phyloP scores from a whole-genome alignment of 1,140 invertebrate species.

The Anastrepha obliqua region DNA sequence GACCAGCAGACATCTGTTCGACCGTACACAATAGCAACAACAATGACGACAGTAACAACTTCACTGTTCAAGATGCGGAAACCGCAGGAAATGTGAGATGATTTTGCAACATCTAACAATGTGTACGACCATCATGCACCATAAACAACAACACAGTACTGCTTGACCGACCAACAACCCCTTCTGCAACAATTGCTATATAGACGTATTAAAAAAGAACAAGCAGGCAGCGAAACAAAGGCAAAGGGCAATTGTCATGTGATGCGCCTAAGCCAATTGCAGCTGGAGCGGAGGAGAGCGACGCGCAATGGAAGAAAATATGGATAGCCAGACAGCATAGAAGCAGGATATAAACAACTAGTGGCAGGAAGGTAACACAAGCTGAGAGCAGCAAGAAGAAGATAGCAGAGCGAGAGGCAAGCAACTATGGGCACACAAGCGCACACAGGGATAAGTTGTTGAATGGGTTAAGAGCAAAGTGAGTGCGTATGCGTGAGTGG shows the following conservation, averaged over 20 bases:
- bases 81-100: slow-evolving; percentile 52
- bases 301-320: neutral
- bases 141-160: slow-evolving; percentile 20
- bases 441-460: slow-evolving; percentile 40
- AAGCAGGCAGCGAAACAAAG: neutral
- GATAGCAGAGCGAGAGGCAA: neutral
- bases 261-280: slow-evolving; percentile 43
- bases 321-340: neutral
- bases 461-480: slow-evolving; percentile 14
- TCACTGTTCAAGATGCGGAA: slow-evolving; percentile 43
- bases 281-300: neutral
- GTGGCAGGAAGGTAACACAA: slow-evolving; percentile 27
- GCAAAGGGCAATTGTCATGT: slow-evolving; percentile 45
- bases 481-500: neutral
- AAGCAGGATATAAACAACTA: neutral
- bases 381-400: no score
- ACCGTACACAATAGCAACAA: neutral
- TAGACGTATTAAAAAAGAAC: neutral
- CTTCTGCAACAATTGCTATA: neutral
- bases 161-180: slow-evolving; percentile 7
- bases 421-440: neutral
- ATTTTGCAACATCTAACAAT: slow-evolving; percentile 49
- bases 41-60: neutral
- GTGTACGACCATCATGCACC: slow-evolving; percentile 18
- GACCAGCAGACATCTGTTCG: slow-evolving; percentile 11